Conservation (phyloP, 2,797 vertebrate species). For the Rhodeus uyekii region DNA sequence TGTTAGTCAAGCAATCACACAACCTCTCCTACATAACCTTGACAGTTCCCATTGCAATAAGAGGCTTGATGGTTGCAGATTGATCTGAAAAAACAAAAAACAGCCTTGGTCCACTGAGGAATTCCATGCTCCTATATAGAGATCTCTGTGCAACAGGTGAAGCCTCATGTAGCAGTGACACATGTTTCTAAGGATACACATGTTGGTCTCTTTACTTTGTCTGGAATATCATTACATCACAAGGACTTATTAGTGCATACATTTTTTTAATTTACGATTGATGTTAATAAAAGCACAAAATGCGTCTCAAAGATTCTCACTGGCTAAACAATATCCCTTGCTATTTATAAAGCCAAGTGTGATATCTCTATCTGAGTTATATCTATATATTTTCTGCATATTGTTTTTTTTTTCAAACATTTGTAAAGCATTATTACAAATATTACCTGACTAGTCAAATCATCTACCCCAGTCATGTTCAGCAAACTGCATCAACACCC, state of each 20-base stretch:
- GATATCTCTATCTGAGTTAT: background rate
- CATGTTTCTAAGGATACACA: slow-evolving; percentile 2
- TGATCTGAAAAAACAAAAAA: background rate
- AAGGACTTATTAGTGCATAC: background rate
- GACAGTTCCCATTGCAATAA: background rate
- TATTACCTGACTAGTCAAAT: background rate
- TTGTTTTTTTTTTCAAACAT: too few relatives aligned
- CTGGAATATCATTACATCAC: background rate
- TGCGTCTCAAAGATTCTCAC: background rate
- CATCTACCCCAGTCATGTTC: background rate
- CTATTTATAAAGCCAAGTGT: background rate
- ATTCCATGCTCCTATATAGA: background rate
- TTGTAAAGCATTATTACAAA: background rate
- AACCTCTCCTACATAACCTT: background rate
- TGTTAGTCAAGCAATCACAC: background rate
- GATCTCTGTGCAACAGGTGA: slow-evolving; percentile 15
- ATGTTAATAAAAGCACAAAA: background rate
- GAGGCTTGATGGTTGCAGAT: background rate
- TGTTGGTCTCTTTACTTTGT: background rate
- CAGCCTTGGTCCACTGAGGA: background rate
- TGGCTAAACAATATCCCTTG: background rate
- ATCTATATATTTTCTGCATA: background rate
- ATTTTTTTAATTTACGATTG: background rate
- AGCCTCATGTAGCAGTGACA: slow-evolving; percentile 1
- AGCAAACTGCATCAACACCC: background rate